Evolutionary conservation across 2,888 invertebrate species (phyloP).

Genomic region (Cerastoderma edule): DNA sequence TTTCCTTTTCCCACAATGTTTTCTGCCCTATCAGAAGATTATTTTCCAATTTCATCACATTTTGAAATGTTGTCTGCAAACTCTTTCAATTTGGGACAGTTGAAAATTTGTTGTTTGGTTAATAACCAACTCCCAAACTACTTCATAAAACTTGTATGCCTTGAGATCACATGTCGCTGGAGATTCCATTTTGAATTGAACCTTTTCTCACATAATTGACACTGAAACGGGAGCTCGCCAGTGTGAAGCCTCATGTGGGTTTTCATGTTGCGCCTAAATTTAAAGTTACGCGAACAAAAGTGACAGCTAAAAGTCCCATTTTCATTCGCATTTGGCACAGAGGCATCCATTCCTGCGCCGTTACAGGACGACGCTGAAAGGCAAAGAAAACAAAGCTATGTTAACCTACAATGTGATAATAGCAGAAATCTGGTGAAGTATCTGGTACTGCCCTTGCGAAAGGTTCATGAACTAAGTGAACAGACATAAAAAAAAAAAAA

Average conservation of each 20-base stretch:
- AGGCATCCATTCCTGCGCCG: no score
- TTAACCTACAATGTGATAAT: no score
- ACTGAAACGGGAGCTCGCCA: constrained; percentile 33
- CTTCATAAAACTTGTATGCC: neutral
- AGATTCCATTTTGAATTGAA: constrained; percentile 17
- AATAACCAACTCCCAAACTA: neutral
- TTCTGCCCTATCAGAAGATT: neutral
- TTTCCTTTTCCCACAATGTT: neutral
- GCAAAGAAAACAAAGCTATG: no score
- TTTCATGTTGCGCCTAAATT: constrained; percentile 36
- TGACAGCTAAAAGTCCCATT: no score
- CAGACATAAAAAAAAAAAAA: no score
- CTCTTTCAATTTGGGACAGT: neutral
- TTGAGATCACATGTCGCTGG: neutral
- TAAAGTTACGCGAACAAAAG: no score
- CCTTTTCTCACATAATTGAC: constrained; percentile 31
- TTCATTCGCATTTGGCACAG: no score
- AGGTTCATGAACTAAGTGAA: no score
- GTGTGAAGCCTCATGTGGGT: constrained; percentile 37
- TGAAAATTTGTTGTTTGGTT: neutral
- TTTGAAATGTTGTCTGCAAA: neutral
- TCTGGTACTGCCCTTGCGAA: no score
- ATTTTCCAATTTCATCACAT: neutral
- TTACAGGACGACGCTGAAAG: no score
- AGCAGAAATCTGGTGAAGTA: no score